Evolutionary conservation across 2,888 invertebrate species (phyloP), one percentile per base, ranked within the genome.

Genomic region (Chrysotoxum bicinctum): DNA sequence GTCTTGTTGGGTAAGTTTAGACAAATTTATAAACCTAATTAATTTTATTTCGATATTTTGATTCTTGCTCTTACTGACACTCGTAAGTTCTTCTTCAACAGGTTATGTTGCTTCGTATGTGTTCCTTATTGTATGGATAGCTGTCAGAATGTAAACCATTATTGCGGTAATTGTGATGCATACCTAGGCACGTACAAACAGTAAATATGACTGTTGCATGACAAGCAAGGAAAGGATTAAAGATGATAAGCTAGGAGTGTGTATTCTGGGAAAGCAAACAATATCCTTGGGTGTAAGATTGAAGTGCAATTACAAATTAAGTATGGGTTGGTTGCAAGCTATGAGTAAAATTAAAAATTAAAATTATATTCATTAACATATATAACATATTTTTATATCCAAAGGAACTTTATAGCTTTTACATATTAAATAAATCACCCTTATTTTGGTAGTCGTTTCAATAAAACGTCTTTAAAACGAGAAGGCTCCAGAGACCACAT

Each of bases 81-180:
- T 26, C 7, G 26, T 26, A 0, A 16, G 16, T 19, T 8, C 16
- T 19, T 45, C 10, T 45, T 19, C 75, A 77, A 75, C 83, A 79
- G 79, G 66, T 77, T 52, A 10, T 89, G 87, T 37, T 90, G 89
- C 62, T 90, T 89, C 74, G 88, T 85, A 48, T 90, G 90, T 72
- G 87, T 90, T 48, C 90, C 90, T 0, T 90, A 90, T 68, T 88
- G 85, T 43, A 58, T 88, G 64, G 87, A 91, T 54, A 89, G 87
- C 30, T 91, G 90, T 66, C 90, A 90, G 81, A 90, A 87, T 79
- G 88, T 89, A 16, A 88, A 88, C 3, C 90, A 90, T 79, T 88
- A 80, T 43, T 90, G 91, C 80, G 70, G 75, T 50, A 87, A 85
- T 62, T 91, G 90, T 52, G 88, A 89, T 58, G 87, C 89, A 45